These are phyloP conservation scores for Tyria jacobaeae DNA, from an alignment of 2,888 invertebrate genomes.

Conservation along the genomic window DNA sequence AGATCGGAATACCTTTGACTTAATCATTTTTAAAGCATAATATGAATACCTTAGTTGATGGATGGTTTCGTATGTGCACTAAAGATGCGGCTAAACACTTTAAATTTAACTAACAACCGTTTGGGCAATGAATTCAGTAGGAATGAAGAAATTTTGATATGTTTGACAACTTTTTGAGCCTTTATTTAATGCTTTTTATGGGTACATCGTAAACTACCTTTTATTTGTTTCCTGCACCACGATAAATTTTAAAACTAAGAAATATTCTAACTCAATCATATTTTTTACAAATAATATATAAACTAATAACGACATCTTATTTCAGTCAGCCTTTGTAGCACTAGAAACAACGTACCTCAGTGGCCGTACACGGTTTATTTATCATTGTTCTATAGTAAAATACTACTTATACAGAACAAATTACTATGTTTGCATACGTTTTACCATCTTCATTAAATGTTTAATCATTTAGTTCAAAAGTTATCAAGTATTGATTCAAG, in stretches of 20 bases:
- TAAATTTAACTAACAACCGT: too few relatives aligned
- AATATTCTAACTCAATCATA: not conserved
- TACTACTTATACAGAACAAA: not conserved
- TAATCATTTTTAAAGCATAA: not conserved
- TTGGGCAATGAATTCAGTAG: too few relatives aligned
- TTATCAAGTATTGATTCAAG: too few relatives aligned
- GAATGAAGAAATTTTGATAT: too few relatives aligned
- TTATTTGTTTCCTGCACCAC: not conserved
- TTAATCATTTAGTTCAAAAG: not conserved
- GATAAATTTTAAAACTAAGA: not conserved
- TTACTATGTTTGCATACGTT: not conserved
- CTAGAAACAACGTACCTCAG: not conserved
- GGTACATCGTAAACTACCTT: too few relatives aligned
- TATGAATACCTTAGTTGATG: too few relatives aligned
- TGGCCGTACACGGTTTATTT: not conserved
- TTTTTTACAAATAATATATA: not conserved
- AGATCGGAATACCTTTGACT: not conserved
- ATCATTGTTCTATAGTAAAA: not conserved
- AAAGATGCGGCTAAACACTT: not conserved
- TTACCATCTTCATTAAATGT: not conserved
- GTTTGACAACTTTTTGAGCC: too few relatives aligned
- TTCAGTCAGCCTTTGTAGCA: slow-evolving; percentile 1
- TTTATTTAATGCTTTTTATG: not conserved
- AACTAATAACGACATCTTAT: not conserved
- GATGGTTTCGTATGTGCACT: too few relatives aligned